These are phyloP conservation scores for Tipula unca DNA, from an alignment of 2,888 invertebrate species.

Conservation along the genomic window DNA sequence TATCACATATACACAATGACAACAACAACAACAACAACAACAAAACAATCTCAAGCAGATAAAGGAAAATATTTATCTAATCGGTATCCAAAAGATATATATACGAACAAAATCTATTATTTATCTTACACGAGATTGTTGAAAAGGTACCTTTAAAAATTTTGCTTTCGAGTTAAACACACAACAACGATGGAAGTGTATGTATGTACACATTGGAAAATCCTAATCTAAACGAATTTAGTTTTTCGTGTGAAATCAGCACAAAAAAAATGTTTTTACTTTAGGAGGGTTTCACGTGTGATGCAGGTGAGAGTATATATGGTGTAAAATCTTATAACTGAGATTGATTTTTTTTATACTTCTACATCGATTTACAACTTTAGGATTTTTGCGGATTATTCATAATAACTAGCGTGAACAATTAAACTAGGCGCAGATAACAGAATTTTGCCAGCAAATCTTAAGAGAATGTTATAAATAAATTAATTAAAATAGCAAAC, in stretches of 20 bases:
- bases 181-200: not conserved
- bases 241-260: not conserved
- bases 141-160: not conserved
- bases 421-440: too few species aligned
- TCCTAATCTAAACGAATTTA: not conserved
- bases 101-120: not conserved
- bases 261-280: not conserved
- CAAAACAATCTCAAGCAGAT: not conserved
- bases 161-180: not conserved
- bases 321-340: not conserved
- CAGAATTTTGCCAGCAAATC: too few species aligned
- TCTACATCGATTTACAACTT: not conserved
- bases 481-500: too few species aligned
- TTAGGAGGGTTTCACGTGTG: not conserved
- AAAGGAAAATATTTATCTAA: not conserved
- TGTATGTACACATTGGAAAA: too few species aligned
- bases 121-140: not conserved
- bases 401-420: too few species aligned
- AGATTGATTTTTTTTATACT: not conserved
- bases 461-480: too few species aligned
- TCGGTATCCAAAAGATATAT: not conserved
- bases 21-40: not conserved
- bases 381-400: not conserved
- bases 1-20: not conserved
- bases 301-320: not conserved